Conservation (phyloP, 2,888 invertebrate species). For the Lissocephala sabroskyi region DNA sequence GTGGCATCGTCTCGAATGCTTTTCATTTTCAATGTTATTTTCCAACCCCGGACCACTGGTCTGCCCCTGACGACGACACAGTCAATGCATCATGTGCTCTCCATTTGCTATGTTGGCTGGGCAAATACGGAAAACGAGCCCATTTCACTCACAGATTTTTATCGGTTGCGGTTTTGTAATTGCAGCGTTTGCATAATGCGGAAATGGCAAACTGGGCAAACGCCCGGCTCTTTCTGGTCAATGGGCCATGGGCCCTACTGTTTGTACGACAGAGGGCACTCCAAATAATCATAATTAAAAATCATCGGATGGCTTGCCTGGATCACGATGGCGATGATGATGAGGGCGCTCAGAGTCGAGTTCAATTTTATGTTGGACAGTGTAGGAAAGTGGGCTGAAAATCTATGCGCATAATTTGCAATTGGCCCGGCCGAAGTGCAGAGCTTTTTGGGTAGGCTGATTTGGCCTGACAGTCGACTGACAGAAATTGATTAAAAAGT, state of each 20-base stretch:
- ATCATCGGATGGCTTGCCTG: too few relatives aligned
- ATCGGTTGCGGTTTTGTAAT: slow-evolving; percentile 27
- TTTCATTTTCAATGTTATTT: slow-evolving; percentile 24
- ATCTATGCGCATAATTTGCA: slow-evolving; percentile 59
- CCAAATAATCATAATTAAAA: slow-evolving; percentile 55
- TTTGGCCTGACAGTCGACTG: slow-evolving; percentile 52
- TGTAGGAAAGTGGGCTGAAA: slow-evolving; percentile 13
- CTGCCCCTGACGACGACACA: too few relatives aligned
- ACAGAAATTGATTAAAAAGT: slow-evolving; percentile 58
- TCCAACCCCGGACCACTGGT: not conserved
- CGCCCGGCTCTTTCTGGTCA: slow-evolving; percentile 12
- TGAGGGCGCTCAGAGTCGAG: too few relatives aligned
- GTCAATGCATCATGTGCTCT: too few relatives aligned
- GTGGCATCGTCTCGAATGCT: slow-evolving; percentile 38
- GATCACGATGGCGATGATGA: too few relatives aligned
- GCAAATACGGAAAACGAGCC: slow-evolving; percentile 56
- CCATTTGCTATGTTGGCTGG: too few relatives aligned
- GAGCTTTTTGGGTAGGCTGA: slow-evolving; percentile 25
- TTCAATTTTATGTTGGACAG: not conserved
- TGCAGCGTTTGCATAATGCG: slow-evolving; percentile 18
- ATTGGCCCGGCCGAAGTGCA: too few relatives aligned
- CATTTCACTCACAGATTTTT: slow-evolving; percentile 38
- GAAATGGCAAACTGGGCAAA: slow-evolving; percentile 30
- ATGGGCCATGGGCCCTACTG: slow-evolving; percentile 27
- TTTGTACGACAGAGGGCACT: not conserved